Conservation (phyloP, 2,797 vertebrate genomes). For the Clarias fuscus region DNA sequence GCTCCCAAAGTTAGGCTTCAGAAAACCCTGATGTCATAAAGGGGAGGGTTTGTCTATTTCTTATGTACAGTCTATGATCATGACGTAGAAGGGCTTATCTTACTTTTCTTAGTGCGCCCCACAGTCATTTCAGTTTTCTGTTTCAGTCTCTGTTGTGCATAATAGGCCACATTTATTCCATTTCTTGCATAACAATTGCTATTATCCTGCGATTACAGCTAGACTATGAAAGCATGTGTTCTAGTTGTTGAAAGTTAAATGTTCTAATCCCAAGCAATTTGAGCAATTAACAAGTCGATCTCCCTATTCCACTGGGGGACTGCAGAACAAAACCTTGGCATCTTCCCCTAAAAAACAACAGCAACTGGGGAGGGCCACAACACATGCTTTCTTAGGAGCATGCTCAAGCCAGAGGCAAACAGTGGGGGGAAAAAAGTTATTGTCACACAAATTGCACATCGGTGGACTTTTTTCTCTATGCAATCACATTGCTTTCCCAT, state of each 20-base stretch:
- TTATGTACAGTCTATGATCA: too few species aligned
- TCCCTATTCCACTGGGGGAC: not conserved
- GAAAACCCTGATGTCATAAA: too few species aligned
- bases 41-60: too few species aligned
- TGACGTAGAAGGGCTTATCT: not conserved
- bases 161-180: not conserved
- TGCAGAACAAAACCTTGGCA: not conserved
- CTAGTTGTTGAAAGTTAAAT: not conserved
- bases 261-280: not conserved
- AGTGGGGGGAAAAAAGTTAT: not conserved
- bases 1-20: too few species aligned
- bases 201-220: not conserved
- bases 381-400: not conserved
- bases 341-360: not conserved
- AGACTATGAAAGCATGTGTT: not conserved
- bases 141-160: not conserved
- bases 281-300: not conserved
- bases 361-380: not conserved
- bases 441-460: not conserved
- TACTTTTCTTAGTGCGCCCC: not conserved
- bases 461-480: not conserved
- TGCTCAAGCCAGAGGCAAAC: not conserved
- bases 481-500: not conserved
- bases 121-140: not conserved
- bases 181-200: too few species aligned